These are phyloP conservation scores for Hyles vespertilio DNA, from an alignment of 1,140 invertebrate genomes.

Conservation along the genomic window DNA sequence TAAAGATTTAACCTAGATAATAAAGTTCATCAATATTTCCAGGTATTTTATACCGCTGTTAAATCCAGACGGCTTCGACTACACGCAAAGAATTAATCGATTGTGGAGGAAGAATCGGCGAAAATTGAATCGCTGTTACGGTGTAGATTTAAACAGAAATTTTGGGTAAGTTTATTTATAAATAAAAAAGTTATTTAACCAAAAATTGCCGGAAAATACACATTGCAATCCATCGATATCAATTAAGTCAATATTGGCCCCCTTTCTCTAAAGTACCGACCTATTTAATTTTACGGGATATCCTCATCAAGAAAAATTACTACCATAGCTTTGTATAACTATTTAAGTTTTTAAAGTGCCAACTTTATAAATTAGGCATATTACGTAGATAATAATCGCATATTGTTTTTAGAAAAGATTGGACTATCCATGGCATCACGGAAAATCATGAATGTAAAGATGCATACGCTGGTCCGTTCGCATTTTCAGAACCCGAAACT, in stretches of 20 bases:
- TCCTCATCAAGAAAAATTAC: too few species aligned
- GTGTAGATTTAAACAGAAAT: conserved; percentile 80
- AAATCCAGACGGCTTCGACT: conserved; percentile 84
- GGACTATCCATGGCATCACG: conserved; percentile 80
- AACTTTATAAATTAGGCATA: too few species aligned
- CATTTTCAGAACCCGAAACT: conserved; percentile 93
- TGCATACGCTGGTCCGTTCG: conserved; percentile 84
- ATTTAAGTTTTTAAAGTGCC: too few species aligned
- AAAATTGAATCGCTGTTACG: conserved; percentile 60
- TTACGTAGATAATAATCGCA: background rate
- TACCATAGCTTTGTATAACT: too few species aligned
- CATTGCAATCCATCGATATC: background rate
- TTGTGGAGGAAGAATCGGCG: conserved; percentile 83
- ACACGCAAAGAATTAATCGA: conserved; percentile 73
- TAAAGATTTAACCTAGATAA: too few species aligned
- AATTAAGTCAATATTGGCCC: too few species aligned
- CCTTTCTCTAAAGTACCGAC: too few species aligned
- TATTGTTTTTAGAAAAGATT: conserved; percentile 80
- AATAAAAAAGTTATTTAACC: background rate
- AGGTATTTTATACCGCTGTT: conserved; percentile 70
- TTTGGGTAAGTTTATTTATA: conserved; percentile 55
- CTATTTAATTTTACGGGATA: too few species aligned
- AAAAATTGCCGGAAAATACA: background rate
- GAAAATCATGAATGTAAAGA: conserved; percentile 88
- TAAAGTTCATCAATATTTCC: background rate